A percentile compares a stretch with the other conserved stretches of the same genome.
phyloP scores from a whole-genome alignment of 1,140 invertebrate species.

The Drosophila setifemur region DNA sequence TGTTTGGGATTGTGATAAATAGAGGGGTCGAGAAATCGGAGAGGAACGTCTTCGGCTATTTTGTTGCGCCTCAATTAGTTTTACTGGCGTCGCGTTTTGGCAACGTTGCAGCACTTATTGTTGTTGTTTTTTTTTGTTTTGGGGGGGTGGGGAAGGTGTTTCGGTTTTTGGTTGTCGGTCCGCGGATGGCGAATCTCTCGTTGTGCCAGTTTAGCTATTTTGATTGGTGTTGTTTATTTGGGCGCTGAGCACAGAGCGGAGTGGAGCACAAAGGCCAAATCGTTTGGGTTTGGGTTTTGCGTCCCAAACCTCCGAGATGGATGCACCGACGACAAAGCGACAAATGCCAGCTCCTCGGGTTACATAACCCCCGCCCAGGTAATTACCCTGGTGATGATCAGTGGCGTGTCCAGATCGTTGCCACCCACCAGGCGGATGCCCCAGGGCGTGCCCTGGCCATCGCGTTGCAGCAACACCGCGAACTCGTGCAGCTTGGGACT shows the following conservation, averaged over 20 bases:
- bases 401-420: conserved; percentile 92
- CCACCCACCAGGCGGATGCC: conserved; percentile 96
- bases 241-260: conserved; percentile 36
- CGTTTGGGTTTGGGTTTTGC: conserved; percentile 47
- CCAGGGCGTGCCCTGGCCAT: conserved; percentile 91
- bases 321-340: conserved; percentile 53
- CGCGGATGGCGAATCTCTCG: conserved; percentile 4
- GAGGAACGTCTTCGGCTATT: conserved; percentile 18
- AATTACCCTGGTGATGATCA: conserved; percentile 93
- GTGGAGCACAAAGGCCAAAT: conserved; percentile 64
- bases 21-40: background rate
- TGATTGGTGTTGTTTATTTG: conserved; percentile 67
- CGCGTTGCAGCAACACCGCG: conserved; percentile 89
- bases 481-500: conserved; percentile 87
- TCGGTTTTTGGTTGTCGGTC: background rate
- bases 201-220: conserved; percentile 61
- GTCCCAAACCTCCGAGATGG: too few relatives aligned
- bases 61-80: conserved; percentile 73
- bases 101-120: conserved; percentile 21
- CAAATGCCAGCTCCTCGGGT: conserved; percentile 40
- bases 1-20: too few relatives aligned
- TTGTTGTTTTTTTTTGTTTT: conserved; percentile 2
- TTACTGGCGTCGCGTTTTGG: conserved; percentile 62
- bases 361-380: conserved; percentile 45
- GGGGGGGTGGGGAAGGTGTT: too few relatives aligned